A percentile compares a stretch with the other conserved stretches of the same genome.
phyloP scores from a whole-genome alignment of 2,797 vertebrate species.

The Novumbra hubbsi region DNA sequence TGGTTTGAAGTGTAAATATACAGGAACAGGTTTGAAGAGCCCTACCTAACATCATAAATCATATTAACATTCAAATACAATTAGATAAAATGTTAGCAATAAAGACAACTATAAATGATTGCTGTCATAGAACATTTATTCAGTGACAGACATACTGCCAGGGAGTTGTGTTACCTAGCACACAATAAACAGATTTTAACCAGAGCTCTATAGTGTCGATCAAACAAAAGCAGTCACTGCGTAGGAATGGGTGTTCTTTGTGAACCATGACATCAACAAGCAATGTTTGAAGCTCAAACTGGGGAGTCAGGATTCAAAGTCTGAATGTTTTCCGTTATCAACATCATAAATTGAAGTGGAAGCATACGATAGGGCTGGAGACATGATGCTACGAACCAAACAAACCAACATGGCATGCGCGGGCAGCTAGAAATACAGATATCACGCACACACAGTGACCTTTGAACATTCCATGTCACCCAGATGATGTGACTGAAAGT shows the following conservation, averaged over 20 bases:
- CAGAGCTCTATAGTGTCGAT: not conserved
- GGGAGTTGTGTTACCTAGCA: not conserved
- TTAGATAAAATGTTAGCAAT: no score
- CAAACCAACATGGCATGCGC: not conserved
- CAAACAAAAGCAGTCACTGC: not conserved
- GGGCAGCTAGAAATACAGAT: not conserved
- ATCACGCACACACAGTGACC: conserved; percentile 5
- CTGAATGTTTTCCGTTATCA: conserved; percentile 17
- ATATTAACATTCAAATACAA: not conserved
- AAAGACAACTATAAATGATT: not conserved
- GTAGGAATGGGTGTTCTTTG: not conserved
- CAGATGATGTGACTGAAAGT: not conserved
- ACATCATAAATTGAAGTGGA: conserved; percentile 15
- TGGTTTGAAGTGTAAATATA: no score
- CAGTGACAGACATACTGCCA: no score
- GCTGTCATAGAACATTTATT: not conserved
- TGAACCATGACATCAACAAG: not conserved
- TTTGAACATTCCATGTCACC: not conserved
- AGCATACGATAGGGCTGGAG: not conserved
- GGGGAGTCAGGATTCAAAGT: conserved; percentile 20
- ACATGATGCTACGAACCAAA: not conserved
- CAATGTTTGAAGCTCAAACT: conserved; percentile 7
- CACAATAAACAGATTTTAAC: not conserved
- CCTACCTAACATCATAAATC: no score
- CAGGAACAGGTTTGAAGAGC: no score